phyloP scores from a whole-genome alignment of 1,140 invertebrate genomes.

The Zelostemma sp. region DNA sequence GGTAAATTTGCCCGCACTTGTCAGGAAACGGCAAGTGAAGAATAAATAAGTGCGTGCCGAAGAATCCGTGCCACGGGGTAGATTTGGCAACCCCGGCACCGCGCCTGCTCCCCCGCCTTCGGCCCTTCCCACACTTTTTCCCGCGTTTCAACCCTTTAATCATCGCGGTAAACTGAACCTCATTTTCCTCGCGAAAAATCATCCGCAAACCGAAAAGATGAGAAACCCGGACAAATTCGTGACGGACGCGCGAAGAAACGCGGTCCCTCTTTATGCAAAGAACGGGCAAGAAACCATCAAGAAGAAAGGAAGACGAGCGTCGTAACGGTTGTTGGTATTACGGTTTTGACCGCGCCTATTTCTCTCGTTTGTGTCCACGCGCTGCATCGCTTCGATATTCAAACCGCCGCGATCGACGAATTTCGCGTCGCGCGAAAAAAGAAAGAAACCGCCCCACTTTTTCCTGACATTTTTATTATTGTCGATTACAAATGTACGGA shows the following conservation, averaged over 20 bases:
- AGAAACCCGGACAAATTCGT: too few species aligned
- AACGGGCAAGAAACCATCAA: not conserved
- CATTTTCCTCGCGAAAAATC: not conserved
- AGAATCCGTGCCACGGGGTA: too few species aligned
- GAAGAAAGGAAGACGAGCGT: slow-evolving; percentile 22
- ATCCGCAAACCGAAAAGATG: too few species aligned
- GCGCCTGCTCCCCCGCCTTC: slow-evolving; percentile 6
- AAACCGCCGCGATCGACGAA: not conserved
- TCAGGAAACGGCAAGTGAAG: too few species aligned
- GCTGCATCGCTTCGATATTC: not conserved
- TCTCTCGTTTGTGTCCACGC: slow-evolving; percentile 26
- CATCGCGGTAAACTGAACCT: slow-evolving; percentile 16
- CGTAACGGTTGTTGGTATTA: slow-evolving; percentile 34
- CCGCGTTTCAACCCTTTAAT: not conserved
- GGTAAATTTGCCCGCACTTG: too few species aligned
- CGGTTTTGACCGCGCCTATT: slow-evolving; percentile 37
- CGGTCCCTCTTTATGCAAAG: not conserved
- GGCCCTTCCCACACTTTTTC: slow-evolving; percentile 12
- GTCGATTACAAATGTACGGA: not conserved
- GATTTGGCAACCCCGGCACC: too few species aligned
- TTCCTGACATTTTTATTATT: slow-evolving; percentile 10
- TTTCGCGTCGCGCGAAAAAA: too few species aligned
- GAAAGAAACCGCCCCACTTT: too few species aligned
- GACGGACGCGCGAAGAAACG: too few species aligned
- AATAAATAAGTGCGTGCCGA: too few species aligned